Evolutionary conservation across 2,888 invertebrate genomes (phyloP).

Genomic region (Aromia moschata): DNA sequence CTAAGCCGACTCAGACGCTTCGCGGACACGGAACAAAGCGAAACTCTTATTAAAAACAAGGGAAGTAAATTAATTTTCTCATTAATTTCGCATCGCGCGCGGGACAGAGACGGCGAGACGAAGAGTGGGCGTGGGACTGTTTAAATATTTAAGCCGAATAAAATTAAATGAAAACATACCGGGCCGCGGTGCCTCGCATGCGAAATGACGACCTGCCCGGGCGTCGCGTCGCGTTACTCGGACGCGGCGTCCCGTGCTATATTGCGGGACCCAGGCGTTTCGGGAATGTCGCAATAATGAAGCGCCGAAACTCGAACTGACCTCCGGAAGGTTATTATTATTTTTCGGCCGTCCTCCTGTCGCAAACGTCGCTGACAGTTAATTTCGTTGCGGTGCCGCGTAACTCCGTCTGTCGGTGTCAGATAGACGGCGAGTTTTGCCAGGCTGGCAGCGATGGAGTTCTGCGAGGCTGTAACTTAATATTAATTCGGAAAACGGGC

Average conservation of each 20-base stretch:
- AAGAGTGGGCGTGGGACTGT: slow-evolving; percentile 46
- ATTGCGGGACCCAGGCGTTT: slow-evolving; percentile 3
- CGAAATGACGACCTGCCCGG: slow-evolving; percentile 38
- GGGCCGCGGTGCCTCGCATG: slow-evolving; percentile 31
- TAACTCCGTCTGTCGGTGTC: too few relatives aligned
- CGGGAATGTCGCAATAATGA: slow-evolving; percentile 17
- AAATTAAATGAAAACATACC: slow-evolving; percentile 53
- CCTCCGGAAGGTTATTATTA: background rate
- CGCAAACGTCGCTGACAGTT: background rate
- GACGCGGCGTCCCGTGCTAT: slow-evolving; percentile 30
- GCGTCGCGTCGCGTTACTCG: slow-evolving; percentile 30
- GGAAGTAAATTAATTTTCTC: slow-evolving; percentile 53
- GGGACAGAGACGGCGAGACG: too few relatives aligned
- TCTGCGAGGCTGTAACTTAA: too few relatives aligned
- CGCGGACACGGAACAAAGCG: slow-evolving; percentile 35
- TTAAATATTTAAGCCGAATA: slow-evolving; percentile 53
- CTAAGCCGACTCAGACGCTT: background rate
- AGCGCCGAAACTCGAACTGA: slow-evolving; percentile 5
- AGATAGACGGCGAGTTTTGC: too few relatives aligned
- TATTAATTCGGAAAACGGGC: too few relatives aligned
- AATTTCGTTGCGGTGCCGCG: too few relatives aligned
- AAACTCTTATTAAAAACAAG: slow-evolving; percentile 44
- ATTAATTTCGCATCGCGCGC: slow-evolving; percentile 53
- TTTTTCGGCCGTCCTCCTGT: background rate
- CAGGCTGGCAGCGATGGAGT: too few relatives aligned